A percentile compares a stretch with the other conserved stretches of the same genome.
These are phyloP conservation scores for Harmothoe impar DNA, from an alignment of 2,888 invertebrate genomes.

Conservation along the genomic window DNA sequence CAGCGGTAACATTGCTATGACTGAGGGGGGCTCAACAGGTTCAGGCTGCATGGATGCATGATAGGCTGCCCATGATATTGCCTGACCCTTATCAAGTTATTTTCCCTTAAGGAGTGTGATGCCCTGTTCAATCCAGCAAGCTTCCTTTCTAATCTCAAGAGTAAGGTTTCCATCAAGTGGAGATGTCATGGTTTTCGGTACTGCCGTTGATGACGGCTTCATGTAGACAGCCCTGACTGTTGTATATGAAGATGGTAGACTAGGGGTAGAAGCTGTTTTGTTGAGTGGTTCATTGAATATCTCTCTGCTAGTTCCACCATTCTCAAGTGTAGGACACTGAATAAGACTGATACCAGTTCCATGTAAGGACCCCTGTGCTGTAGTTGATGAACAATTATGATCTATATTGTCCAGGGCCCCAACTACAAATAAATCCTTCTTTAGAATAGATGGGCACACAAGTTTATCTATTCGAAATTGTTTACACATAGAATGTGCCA, in stretches of 20 bases:
- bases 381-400: slow-evolving; percentile 34
- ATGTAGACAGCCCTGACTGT: background rate
- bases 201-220: background rate
- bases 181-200: background rate
- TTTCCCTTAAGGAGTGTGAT: background rate
- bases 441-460: background rate
- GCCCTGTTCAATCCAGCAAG: slow-evolving; percentile 33
- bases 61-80: slow-evolving; percentile 44
- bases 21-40: background rate
- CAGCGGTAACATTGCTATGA: background rate
- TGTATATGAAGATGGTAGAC: slow-evolving; percentile 22
- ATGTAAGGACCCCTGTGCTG: slow-evolving; percentile 33
- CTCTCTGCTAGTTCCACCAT: background rate
- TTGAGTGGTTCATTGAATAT: background rate
- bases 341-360: slow-evolving; percentile 50
- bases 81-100: slow-evolving; percentile 11
- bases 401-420: slow-evolving; percentile 13
- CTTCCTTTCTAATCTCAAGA: background rate
- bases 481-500: background rate
- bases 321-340: slow-evolving; percentile 19
- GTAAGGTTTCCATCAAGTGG: background rate
- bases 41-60: background rate
- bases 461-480: background rate
- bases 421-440: background rate
- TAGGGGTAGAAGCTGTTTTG: background rate